A percentile compares a stretch with the other conserved stretches of the same genome.
These are phyloP conservation scores for Tragelaphus scriptus DNA, from an alignment of 2,113 vertebrate species.

Conservation along the genomic window DNA sequence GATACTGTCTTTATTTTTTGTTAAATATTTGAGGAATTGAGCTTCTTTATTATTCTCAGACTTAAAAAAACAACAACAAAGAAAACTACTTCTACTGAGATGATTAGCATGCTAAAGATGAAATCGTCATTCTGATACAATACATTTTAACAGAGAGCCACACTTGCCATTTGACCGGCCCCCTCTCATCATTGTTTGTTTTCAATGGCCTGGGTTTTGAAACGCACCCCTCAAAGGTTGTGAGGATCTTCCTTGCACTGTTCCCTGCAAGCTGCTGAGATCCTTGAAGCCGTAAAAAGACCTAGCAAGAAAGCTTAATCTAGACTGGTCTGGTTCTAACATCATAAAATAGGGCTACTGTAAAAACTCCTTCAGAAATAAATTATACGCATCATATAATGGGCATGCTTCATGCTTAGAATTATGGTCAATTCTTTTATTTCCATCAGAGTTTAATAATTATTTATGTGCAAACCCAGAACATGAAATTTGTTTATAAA, in stretches of 20 bases:
- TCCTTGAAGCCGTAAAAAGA: background rate
- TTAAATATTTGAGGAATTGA: conserved; percentile 61
- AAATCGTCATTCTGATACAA: background rate
- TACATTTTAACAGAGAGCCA: background rate
- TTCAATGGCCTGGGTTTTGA: background rate
- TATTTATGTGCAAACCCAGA: background rate
- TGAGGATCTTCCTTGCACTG: background rate
- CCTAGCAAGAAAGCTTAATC: background rate
- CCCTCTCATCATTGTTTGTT: background rate
- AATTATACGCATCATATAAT: background rate
- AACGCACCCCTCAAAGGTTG: background rate
- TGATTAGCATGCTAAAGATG: conserved; percentile 40
- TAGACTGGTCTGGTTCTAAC: background rate
- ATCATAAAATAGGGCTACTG: background rate
- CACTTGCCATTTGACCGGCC: background rate
- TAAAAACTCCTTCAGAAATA: background rate
- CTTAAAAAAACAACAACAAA: conserved; percentile 55
- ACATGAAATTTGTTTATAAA: background rate
- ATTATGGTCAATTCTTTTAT: background rate
- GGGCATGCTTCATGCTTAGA: background rate
- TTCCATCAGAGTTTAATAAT: background rate
- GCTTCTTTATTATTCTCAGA: conserved; percentile 27
- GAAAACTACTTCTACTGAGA: background rate
- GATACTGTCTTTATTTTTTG: conserved; percentile 53
- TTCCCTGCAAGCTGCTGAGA: background rate